A percentile compares a stretch with the other conserved stretches of the same genome.
phyloP scores from a whole-genome alignment of 53 echinoderm and acorn worm species.

The Holothuria scabra region DNA sequence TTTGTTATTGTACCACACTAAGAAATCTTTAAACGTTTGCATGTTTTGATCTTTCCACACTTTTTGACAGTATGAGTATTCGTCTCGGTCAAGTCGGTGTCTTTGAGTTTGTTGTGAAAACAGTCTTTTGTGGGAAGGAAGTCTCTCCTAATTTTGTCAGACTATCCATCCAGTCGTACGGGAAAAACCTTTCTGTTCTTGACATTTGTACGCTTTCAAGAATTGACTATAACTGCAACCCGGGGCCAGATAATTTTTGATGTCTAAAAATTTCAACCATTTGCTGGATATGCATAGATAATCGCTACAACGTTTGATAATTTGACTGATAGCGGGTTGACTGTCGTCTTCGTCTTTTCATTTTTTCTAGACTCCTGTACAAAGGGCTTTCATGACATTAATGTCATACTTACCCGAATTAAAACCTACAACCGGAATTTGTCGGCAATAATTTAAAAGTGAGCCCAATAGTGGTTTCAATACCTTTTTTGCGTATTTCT shows the following conservation, averaged over 20 bases:
- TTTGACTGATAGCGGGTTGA: no score
- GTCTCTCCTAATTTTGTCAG: neutral
- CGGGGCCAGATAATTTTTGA: no score
- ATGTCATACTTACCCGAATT: neutral
- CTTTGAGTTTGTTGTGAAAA: neutral
- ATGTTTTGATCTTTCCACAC: slow-evolving; percentile 36
- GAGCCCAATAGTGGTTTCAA: no score
- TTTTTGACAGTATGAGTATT: neutral
- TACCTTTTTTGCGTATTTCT: no score
- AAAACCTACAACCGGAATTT: no score
- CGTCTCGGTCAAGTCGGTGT: neutral
- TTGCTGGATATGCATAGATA: no score
- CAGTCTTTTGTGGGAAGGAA: neutral
- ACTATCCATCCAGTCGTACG: neutral
- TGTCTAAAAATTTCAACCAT: no score
- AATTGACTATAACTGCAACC: no score
- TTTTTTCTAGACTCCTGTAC: slow-evolving; percentile 13
- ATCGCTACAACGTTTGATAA: no score
- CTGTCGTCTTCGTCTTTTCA: no score
- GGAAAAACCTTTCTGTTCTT: neutral
- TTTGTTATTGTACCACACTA: slow-evolving; percentile 57
- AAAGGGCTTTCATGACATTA: slow-evolving; percentile 37
- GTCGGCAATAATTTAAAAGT: neutral
- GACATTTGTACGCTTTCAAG: neutral
- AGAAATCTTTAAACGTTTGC: slow-evolving; percentile 44